Conservation (phyloP, 92 coral and sea anemone genomes). For the Paramuricea clavata region DNA sequence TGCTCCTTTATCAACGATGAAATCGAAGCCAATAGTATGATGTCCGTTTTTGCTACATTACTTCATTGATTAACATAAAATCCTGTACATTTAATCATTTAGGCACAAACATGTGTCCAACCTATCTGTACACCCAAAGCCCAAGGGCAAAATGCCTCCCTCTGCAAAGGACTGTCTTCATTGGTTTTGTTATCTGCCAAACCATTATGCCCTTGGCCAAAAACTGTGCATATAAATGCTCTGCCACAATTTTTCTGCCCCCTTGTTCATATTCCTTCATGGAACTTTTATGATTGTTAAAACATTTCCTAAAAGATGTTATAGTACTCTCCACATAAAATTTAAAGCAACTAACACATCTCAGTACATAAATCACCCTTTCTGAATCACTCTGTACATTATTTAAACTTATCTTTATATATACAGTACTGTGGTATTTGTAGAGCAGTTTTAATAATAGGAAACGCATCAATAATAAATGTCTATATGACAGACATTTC, state of each 20-base stretch:
- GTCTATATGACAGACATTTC: too few species aligned
- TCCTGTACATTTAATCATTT: neutral
- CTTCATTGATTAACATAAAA: too few species aligned
- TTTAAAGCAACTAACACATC: neutral
- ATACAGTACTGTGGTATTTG: too few species aligned
- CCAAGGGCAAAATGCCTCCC: neutral
- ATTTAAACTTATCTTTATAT: too few species aligned
- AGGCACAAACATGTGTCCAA: slow-evolving; percentile 17
- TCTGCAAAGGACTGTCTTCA: neutral
- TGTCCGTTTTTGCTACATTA: too few species aligned
- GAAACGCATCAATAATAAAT: too few species aligned
- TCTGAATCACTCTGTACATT: neutral
- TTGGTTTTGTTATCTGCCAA: neutral
- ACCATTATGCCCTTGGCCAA: slow-evolving; percentile 1
- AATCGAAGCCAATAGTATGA: too few species aligned
- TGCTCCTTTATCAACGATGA: too few species aligned
- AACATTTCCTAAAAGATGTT: neutral
- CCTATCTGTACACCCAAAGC: too few species aligned
- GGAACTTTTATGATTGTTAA: neutral
- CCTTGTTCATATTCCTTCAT: neutral
- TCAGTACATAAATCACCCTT: neutral
- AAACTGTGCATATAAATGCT: slow-evolving; percentile 8
- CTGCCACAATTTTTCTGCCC: slow-evolving; percentile 11
- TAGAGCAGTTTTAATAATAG: too few species aligned
- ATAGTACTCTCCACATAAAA: slow-evolving; percentile 8